Percentiles rank a stretch among this genome's conserved stretches.
Conservation (phyloP, 2,888 invertebrate species). For the Megastigmus dorsalis region DNA sequence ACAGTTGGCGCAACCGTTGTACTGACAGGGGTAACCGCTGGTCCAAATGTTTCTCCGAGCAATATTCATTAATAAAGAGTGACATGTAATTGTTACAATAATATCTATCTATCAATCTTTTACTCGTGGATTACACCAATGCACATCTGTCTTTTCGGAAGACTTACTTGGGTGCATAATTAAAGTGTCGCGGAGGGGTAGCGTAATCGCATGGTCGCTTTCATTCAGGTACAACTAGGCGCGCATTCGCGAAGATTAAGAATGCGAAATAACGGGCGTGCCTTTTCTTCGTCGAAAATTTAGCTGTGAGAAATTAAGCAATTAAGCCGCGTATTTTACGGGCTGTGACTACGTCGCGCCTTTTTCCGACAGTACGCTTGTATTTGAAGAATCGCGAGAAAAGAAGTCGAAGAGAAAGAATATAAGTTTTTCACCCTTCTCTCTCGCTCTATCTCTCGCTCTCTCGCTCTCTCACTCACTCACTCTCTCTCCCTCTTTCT, state of each 20-base stretch:
- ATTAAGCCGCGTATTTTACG: slow-evolving; percentile 68
- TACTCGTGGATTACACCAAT: too few relatives aligned
- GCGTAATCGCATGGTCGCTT: slow-evolving; percentile 67
- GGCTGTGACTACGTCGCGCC: slow-evolving; percentile 60
- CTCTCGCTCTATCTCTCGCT: background rate
- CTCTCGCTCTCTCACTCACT: background rate
- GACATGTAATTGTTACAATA: too few relatives aligned
- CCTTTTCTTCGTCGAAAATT: slow-evolving; percentile 65
- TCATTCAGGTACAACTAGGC: background rate
- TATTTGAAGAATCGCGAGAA: background rate
- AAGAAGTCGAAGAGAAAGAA: slow-evolving; percentile 1
- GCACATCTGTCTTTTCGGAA: slow-evolving; percentile 56
- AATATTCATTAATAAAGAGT: too few relatives aligned
- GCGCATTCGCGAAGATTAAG: too few relatives aligned
- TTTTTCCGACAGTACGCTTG: slow-evolving; percentile 57
- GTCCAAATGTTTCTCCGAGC: too few relatives aligned
- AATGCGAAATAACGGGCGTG: slow-evolving; percentile 64
- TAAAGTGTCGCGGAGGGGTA: slow-evolving; percentile 71
- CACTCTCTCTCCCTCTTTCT: background rate
- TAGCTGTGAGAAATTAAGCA: slow-evolving; percentile 72
- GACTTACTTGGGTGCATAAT: slow-evolving; percentile 71
- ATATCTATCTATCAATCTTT: too few relatives aligned
- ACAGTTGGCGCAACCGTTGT: too few relatives aligned
- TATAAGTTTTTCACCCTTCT: background rate
- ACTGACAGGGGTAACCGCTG: too few relatives aligned